Conservation (phyloP, 2,888 invertebrate genomes). For the Sphecodes monilicornis region DNA sequence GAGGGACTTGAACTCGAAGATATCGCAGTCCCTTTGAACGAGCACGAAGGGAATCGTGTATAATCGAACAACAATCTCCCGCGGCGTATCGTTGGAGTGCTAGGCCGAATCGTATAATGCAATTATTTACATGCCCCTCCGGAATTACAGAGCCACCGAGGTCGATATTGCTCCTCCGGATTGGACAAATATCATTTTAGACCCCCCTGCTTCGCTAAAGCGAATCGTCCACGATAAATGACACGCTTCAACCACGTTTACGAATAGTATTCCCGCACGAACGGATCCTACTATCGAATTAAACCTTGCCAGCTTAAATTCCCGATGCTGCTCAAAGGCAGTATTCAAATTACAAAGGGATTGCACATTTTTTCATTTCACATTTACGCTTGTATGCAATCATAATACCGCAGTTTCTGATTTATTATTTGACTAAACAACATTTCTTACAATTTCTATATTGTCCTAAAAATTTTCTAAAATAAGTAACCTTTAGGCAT, state of each 20-base stretch:
- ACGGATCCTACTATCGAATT: constrained; percentile 39
- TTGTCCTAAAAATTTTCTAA: background rate
- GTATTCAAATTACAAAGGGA: background rate
- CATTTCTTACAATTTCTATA: background rate
- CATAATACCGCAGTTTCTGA: background rate
- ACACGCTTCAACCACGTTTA: constrained; percentile 62
- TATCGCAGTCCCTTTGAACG: constrained; percentile 71
- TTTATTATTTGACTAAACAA: background rate
- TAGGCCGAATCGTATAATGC: constrained; percentile 75
- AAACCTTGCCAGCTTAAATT: constrained; percentile 9
- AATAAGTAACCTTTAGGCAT: background rate
- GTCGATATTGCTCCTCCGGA: constrained; percentile 76
- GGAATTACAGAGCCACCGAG: constrained; percentile 68
- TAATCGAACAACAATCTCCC: constrained; percentile 76
- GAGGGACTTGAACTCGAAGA: constrained; percentile 72
- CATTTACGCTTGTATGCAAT: background rate
- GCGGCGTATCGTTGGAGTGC: constrained; percentile 60
- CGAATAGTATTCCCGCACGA: constrained; percentile 39
- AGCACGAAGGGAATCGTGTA: constrained; percentile 70
- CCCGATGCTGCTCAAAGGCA: background rate
- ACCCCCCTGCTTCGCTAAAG: constrained; percentile 59
- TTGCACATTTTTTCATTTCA: background rate
- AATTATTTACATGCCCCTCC: constrained; percentile 81
- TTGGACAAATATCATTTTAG: constrained; percentile 80
- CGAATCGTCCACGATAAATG: constrained; percentile 62